These are phyloP conservation scores for Myodes glareolus DNA, from an alignment of 2,113 vertebrate species.

Conservation along the genomic window DNA sequence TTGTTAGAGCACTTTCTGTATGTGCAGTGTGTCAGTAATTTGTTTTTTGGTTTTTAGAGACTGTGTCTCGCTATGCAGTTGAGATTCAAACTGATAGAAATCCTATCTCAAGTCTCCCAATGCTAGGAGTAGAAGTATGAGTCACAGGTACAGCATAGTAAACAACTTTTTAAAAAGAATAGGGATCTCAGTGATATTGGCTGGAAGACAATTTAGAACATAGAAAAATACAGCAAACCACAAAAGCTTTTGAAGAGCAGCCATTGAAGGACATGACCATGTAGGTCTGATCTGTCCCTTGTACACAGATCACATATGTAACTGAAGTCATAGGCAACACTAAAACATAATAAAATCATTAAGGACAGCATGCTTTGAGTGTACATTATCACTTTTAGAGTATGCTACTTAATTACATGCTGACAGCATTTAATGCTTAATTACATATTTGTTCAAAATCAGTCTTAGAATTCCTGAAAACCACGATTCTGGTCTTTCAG, in stretches of 20 bases:
- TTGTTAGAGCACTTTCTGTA: neutral
- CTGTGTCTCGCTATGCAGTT: neutral
- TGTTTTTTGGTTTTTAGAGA: neutral
- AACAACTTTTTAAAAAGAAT: neutral
- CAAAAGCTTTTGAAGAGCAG: rapidly evolving
- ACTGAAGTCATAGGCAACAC: neutral
- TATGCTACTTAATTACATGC: neutral
- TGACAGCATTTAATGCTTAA: slow-evolving; percentile 9
- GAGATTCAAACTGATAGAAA: neutral
- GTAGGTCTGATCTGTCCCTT: neutral
- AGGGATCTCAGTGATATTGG: neutral
- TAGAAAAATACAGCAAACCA: neutral
- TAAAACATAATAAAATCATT: neutral
- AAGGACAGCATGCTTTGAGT: neutral
- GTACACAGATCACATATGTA: neutral
- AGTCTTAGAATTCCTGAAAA: slow-evolving; percentile 2
- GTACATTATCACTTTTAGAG: neutral
- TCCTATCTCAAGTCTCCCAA: neutral
- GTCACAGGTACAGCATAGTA: neutral
- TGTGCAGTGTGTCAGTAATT: neutral
- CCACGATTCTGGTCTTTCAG: neutral
- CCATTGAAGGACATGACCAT: neutral
- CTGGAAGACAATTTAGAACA: neutral
- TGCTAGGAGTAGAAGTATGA: neutral
- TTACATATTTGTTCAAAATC: neutral